These are phyloP conservation scores for Fragum fragum DNA, from an alignment of 2,888 invertebrate genomes.

Conservation along the genomic window DNA sequence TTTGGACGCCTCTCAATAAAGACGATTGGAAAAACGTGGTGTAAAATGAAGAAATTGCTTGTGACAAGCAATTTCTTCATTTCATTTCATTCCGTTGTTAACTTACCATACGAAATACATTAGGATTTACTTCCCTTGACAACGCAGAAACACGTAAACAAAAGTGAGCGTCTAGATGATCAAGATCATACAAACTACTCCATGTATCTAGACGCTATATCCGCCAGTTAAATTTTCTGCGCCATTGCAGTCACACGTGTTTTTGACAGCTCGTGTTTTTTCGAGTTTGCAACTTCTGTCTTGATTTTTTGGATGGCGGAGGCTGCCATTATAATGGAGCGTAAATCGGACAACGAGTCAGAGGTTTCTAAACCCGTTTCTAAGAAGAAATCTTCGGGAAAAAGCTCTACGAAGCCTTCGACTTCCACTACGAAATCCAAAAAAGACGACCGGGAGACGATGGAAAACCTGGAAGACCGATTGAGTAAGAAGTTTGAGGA, in stretches of 20 bases:
- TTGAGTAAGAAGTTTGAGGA: not conserved
- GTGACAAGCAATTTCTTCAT: too few relatives aligned
- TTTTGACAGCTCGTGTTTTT: too few relatives aligned
- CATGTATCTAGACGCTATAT: not conserved
- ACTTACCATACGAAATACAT: conserved; percentile 8
- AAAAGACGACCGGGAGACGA: not conserved
- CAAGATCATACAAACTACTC: not conserved
- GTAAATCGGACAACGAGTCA: too few relatives aligned
- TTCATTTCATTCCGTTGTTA: conserved; percentile 2
- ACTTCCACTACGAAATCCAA: not conserved
- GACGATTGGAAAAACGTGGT: too few relatives aligned
- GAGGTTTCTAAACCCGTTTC: not conserved
- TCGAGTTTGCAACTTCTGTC: too few relatives aligned
- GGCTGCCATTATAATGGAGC: too few relatives aligned
- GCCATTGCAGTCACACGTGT: conserved; percentile 18
- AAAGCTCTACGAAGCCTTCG: not conserved
- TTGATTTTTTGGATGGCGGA: too few relatives aligned
- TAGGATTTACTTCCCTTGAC: not conserved
- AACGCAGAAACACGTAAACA: not conserved
- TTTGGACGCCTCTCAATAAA: too few relatives aligned
- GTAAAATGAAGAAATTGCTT: too few relatives aligned
- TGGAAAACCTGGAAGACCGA: not conserved
- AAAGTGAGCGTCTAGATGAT: not conserved
- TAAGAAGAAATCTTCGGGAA: not conserved
- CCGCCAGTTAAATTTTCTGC: conserved; percentile 21